Percentiles rank a stretch among this genome's conserved stretches.
phyloP scores from a whole-genome alignment of 92 coral and sea anemone genomes.

The Pocillopora grandis region DNA sequence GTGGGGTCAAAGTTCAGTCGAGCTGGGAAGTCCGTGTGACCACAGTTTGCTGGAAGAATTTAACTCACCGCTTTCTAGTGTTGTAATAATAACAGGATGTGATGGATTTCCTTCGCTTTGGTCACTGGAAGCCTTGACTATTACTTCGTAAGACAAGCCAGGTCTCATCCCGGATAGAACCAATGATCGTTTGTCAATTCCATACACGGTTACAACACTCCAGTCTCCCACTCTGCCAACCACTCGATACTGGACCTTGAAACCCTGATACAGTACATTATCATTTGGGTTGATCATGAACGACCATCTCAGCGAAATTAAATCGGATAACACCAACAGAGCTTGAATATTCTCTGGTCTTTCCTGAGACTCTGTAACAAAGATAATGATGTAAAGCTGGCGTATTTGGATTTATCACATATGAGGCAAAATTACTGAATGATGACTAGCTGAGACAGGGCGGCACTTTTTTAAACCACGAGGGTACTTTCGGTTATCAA shows the following conservation, averaged over 20 bases:
- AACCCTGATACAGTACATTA: background rate
- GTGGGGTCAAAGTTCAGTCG: no score
- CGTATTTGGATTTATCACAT: background rate
- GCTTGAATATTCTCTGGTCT: background rate
- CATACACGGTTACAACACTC: background rate
- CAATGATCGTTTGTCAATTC: slow-evolving; percentile 11
- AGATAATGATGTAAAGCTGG: background rate
- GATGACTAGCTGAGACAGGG: no score
- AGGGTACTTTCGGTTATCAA: no score
- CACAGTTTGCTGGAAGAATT: background rate
- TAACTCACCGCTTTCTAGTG: slow-evolving; percentile 38
- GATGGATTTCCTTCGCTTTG: slow-evolving; percentile 28
- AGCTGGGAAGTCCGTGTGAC: no score
- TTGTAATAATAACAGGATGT: slow-evolving; percentile 12
- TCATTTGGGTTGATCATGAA: background rate
- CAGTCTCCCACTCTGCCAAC: background rate
- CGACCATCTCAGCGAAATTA: slow-evolving; percentile 14
- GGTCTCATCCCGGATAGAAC: slow-evolving; percentile 23
- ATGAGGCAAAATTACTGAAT: background rate
- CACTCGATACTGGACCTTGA: background rate
- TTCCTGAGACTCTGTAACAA: background rate
- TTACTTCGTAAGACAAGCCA: background rate
- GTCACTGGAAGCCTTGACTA: slow-evolving; percentile 21
- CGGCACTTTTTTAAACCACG: no score
- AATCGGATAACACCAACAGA: slow-evolving; percentile 4